Base-by-base conservation (phyloP, 2,113 vertebrate species). In the Puma concolor region DNA sequence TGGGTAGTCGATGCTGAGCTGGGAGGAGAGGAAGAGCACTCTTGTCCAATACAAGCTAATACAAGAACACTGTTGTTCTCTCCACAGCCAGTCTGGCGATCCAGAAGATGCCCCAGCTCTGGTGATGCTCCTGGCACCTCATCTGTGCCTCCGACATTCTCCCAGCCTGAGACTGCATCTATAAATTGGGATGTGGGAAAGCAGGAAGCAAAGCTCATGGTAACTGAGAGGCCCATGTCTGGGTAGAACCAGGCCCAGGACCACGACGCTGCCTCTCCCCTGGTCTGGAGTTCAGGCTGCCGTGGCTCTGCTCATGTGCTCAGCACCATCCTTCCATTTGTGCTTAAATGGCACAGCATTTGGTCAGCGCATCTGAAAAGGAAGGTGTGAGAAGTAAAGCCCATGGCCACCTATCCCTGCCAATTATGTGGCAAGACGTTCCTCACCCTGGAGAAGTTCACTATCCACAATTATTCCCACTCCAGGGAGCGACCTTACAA, bases 401-500 rank as follows among this genome's bases (percentile, higher is more conserved):
- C 98, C 97, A 92, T 98, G 67, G 98, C 98, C 52, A 90, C 94
- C 60, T 98, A 96, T 91, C 98, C 97, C 85, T 99, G 99, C 95
- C 98, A 98, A 2, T 95, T 98, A 67, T 99, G 99, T 52, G 98
- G 98, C 97, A 98, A 99, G 98, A 96, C 67, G 23, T 99, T 99
- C 92, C 97, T 99, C 88, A 98, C 98, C 74, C 92, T 98, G 97
- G 99, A 99, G 96, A 99, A 99, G 98, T 98, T 99, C 97, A 98
- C 98, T 0, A 85, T 98, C 95, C 99, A 99, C 97, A 96, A 84
- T 44, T 99, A 98, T 0, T 97, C 29, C 0, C 99, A 99, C 98
- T 98, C 98, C 97, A 98, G 98, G 94, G 99, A 99, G 87, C 98
- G 98, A 21, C 99, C 99, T 15, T 99, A 97, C 98, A 98, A 98